Conservation (phyloP, 92 coral and sea anemone species). For the Epizoanthus stellaris region DNA sequence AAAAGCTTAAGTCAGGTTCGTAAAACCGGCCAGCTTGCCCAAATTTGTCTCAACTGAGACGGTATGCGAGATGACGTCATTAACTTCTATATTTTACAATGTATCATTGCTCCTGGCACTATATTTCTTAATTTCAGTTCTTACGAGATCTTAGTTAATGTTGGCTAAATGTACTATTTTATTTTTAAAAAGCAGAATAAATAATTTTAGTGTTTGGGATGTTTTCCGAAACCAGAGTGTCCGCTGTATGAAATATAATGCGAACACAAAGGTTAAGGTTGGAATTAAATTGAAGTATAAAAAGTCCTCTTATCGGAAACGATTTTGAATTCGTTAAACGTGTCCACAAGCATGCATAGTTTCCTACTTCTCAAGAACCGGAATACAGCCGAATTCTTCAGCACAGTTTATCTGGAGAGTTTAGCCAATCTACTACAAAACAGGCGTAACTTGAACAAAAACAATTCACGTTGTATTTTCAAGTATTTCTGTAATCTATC, state of each 20-base stretch:
- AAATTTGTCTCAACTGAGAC: neutral
- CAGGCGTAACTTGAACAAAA: no score
- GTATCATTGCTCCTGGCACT: no score
- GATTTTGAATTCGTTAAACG: neutral
- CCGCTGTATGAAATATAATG: neutral
- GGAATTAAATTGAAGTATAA: neutral
- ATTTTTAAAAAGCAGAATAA: no score
- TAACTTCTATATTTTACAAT: neutral
- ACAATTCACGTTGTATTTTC: neutral
- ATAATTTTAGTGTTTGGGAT: neutral
- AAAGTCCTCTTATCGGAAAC: neutral
- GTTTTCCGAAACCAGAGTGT: neutral
- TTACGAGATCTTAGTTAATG: neutral
- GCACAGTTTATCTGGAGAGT: no score
- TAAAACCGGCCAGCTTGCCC: neutral
- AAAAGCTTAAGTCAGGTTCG: no score
- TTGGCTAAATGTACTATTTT: no score
- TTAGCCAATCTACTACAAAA: no score
- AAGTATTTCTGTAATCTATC: neutral
- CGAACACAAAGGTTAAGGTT: neutral
- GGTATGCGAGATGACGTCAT: neutral
- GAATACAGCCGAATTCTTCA: neutral
- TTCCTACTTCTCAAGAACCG: neutral
- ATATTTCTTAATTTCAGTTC: neutral
- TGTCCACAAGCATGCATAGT: neutral